Evolutionary conservation across 53 echinoderm and acorn worm genomes (phyloP).

Genomic region (Actinopyga echinites): DNA sequence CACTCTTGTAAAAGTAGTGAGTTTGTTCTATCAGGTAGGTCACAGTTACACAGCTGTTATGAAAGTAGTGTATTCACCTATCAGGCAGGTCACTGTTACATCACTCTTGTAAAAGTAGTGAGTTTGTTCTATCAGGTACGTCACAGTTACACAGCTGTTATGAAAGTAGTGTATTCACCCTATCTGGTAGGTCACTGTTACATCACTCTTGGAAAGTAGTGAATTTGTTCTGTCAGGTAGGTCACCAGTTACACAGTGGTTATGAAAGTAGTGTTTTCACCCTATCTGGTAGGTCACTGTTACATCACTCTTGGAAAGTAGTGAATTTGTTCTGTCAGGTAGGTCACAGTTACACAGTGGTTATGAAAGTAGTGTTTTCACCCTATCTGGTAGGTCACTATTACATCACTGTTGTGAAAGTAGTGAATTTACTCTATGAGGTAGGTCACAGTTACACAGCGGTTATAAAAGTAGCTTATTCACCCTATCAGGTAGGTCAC

Average conservation of each 20-base stretch:
- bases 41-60: background rate
- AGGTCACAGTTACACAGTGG: too few species aligned
- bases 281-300: conserved; percentile 66
- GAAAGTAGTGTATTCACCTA: conserved; percentile 78
- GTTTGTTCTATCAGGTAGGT: too few species aligned
- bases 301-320: conserved; percentile 59
- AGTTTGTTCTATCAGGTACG: too few species aligned
- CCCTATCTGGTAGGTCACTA: conserved; percentile 67
- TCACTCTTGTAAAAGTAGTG: conserved; percentile 14
- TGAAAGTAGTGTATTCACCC: conserved; percentile 77
- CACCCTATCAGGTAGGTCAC: conserved; percentile 76
- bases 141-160: background rate
- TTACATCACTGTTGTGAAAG: background rate
- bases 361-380: conserved; percentile 76
- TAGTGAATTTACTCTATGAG: background rate
- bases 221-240: too few species aligned
- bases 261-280: conserved; percentile 80
- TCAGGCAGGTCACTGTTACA: conserved; percentile 78
- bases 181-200: conserved; percentile 85
- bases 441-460: too few species aligned
- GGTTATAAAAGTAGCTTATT: conserved; percentile 69
- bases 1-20: conserved; percentile 14
- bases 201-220: conserved; percentile 62
- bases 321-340: background rate
- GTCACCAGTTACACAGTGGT: background rate